Evolutionary conservation across 2,888 invertebrate genomes (phyloP).

Genomic region (Agrilus mali): DNA sequence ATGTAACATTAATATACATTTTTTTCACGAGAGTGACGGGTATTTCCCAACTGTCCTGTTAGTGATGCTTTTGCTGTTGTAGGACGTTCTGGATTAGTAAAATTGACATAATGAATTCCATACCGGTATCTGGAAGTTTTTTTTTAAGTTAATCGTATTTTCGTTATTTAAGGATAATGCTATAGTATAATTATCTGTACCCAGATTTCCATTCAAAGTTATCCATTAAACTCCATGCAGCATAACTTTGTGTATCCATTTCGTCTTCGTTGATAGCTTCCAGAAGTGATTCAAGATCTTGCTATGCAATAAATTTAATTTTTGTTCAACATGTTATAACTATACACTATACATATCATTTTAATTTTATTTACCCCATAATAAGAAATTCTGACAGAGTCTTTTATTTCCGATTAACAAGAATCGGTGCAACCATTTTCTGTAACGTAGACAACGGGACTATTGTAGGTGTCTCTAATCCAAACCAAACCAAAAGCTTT

Average conservation of each 20-base stretch:
- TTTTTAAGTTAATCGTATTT: too few relatives aligned
- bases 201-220: conserved; percentile 48
- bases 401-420: conserved; percentile 35
- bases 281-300: conserved; percentile 16
- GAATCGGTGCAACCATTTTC: conserved; percentile 49
- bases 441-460: conserved; percentile 42
- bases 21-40: too few relatives aligned
- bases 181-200: conserved; percentile 32
- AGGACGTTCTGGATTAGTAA: conserved; percentile 40
- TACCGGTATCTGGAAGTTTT: conserved; percentile 45
- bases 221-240: conserved; percentile 50
- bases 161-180: too few relatives aligned
- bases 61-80: conserved; percentile 45
- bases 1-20: too few relatives aligned
- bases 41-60: conserved; percentile 16
- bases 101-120: conserved; percentile 56
- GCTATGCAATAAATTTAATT: conserved; percentile 11
- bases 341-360: too few relatives aligned
- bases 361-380: conserved; percentile 6
- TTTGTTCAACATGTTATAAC: too few relatives aligned
- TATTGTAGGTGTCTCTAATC: conserved; percentile 27
- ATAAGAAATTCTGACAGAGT: conserved; percentile 35
- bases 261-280: conserved; percentile 28
- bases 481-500: conserved; percentile 40
- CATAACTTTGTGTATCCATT: conserved; percentile 39